Evolutionary conservation across 2,113 vertebrate genomes (phyloP).

Genomic region (Myotis brandtii): DNA sequence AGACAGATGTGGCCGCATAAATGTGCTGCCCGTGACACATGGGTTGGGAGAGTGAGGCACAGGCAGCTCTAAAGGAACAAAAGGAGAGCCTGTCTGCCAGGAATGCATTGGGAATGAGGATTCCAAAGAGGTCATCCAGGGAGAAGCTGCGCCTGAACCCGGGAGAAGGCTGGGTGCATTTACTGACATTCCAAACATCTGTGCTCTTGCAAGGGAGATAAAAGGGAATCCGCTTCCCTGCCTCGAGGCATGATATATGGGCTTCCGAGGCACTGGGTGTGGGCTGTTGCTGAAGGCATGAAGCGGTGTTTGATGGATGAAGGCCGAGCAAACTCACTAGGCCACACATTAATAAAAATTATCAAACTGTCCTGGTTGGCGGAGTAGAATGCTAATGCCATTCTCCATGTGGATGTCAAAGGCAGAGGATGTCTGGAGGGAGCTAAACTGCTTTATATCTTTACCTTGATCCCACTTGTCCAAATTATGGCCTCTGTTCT

Average conservation of each 20-base stretch:
- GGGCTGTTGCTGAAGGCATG: slow-evolving; percentile 70
- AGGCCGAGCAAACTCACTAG: slow-evolving; percentile 61
- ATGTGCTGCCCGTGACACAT: slow-evolving; percentile 62
- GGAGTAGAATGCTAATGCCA: slow-evolving; percentile 66
- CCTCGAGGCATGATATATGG: slow-evolving; percentile 76
- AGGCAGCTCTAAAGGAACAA: slow-evolving; percentile 65
- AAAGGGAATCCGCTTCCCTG: slow-evolving; percentile 78
- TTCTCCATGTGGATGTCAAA: slow-evolving; percentile 61
- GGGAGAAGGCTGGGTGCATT: slow-evolving; percentile 70
- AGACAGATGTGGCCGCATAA: slow-evolving; percentile 56
- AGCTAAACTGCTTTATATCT: slow-evolving; percentile 60
- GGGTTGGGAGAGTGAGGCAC: slow-evolving; percentile 47
- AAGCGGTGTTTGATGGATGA: slow-evolving; percentile 76
- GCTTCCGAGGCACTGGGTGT: slow-evolving; percentile 76
- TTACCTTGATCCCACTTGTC: slow-evolving; percentile 68
- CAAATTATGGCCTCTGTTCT: slow-evolving; percentile 70
- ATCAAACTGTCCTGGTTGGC: slow-evolving; percentile 63
- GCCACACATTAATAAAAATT: slow-evolving; percentile 79
- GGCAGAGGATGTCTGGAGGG: slow-evolving; percentile 65
- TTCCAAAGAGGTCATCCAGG: slow-evolving; percentile 74
- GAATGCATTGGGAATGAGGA: slow-evolving; percentile 64
- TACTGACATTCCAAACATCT: slow-evolving; percentile 79
- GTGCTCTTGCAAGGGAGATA: slow-evolving; percentile 76
- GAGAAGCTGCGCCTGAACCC: slow-evolving; percentile 72
- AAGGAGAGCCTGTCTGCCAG: slow-evolving; percentile 55